A percentile compares a stretch with the other conserved stretches of the same genome.
Evolutionary conservation across 2,113 vertebrate species (phyloP).

Genomic region (Epinephelus lanceolatus): DNA sequence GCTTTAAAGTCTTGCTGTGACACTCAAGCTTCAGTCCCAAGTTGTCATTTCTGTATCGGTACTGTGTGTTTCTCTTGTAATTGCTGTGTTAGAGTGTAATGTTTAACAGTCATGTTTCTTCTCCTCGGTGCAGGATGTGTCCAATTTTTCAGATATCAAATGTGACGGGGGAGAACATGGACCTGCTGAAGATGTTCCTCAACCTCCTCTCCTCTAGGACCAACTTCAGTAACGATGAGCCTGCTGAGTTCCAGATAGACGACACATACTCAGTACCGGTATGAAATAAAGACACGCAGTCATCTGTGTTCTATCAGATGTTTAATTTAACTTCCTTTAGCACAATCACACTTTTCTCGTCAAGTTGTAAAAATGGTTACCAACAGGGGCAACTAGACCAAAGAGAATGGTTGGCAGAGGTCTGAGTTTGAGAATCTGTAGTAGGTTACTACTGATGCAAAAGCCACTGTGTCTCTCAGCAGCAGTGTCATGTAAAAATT

Average conservation of each 20-base stretch:
- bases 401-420: background rate
- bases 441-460: background rate
- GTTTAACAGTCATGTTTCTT: background rate
- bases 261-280: constrained; percentile 98
- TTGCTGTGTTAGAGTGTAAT: background rate
- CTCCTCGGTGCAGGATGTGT: constrained; percentile 89
- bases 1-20: background rate
- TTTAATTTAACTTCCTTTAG: background rate
- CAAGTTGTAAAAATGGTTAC: background rate
- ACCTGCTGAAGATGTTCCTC: constrained; percentile 97
- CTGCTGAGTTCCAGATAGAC: constrained; percentile 96
- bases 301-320: accelerated
- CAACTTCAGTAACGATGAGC: constrained; percentile 92
- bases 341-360: background rate
- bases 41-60: background rate
- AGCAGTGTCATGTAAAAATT: background rate
- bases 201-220: constrained; percentile 95
- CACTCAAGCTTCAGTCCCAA: background rate
- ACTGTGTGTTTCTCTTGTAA: background rate
- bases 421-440: background rate
- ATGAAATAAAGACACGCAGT: constrained; percentile 9
- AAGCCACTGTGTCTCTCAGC: background rate
- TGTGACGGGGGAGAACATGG: constrained; percentile 95
- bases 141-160: constrained; percentile 99
- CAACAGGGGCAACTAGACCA: background rate